Evolutionary conservation across 2,888 invertebrate genomes (phyloP), one percentile per base, ranked within the genome.

Genomic region (Trissolcus japonicus): DNA sequence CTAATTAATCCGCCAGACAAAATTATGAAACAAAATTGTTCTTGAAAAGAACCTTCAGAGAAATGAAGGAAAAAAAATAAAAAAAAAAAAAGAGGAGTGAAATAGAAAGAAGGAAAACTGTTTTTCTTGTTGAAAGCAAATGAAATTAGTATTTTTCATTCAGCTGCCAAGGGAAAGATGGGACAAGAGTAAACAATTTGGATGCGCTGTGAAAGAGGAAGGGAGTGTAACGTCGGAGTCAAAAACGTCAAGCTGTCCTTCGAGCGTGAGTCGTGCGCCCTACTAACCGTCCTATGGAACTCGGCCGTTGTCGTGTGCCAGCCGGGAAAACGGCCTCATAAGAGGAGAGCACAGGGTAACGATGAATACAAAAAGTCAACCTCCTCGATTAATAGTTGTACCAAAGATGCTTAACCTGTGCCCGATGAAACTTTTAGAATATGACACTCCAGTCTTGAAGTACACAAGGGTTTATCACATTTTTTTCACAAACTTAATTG

Each of bases 161-260:
- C 35, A 35, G 11, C 11, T 35, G 51, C 7, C 11, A 51, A 16
- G 19, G 17, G 19, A 19, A 51, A 51, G 51, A 51, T 17, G 11
- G 19, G 11, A 19, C 6, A 51, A 51, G 16, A 40, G 19, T 13
- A 51, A 51, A 51, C 46, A 16, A 46, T n/a, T 46, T 46, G 46
- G 35, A 35, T 46, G 46, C n/a, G 50, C 61, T 55, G 69, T 51
- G 19, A 19, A 54, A 25, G 48, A 74, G 40, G 62, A 60, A 62
- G 68, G 57, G 51, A 54, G 57, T 17, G 79, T 85, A 84, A 80
- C 81, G 83, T 81, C 80, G 81, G 80, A 72, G 63, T 78, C 79
- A 81, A 83, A 85, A 81, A 85, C 84, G 81, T 86, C 84, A 85
- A 85, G 82, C 83, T 84, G 83, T 80, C 80, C 80, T 82, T 83